A percentile compares a stretch with the other conserved stretches of the same genome.
Conservation (phyloP, 2,797 vertebrate genomes). For the Adelosebastes latens region DNA sequence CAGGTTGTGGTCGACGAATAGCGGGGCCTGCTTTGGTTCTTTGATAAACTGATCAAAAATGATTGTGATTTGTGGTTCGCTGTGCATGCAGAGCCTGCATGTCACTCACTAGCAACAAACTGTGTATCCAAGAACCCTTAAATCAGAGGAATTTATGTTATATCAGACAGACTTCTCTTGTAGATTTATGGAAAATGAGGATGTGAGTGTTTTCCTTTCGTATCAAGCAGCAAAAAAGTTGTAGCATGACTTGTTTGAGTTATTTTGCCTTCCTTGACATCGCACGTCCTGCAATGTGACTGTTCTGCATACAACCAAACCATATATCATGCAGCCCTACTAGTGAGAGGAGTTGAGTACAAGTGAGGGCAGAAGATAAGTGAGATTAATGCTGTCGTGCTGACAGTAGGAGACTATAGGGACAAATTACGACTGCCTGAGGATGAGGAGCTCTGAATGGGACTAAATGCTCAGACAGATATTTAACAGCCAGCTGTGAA, state of each 20-base stretch:
- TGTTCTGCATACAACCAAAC: not conserved
- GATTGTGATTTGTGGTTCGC: not conserved
- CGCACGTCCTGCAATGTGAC: not conserved
- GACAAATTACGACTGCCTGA: constrained; percentile 25
- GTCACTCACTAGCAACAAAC: not conserved
- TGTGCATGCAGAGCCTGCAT: not conserved
- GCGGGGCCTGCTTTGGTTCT: not conserved
- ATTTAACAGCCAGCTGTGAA: constrained; percentile 62
- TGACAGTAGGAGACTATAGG: constrained; percentile 17
- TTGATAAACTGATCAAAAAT: not conserved
- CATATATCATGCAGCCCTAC: not conserved
- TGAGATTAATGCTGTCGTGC: constrained; percentile 26
- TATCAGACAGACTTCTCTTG: not conserved
- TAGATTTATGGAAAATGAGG: not conserved
- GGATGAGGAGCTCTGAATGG: constrained; percentile 23
- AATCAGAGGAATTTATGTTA: not conserved
- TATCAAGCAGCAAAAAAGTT: not conserved
- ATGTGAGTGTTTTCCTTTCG: not conserved
- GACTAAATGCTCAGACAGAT: constrained; percentile 44
- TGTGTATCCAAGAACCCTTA: not conserved
- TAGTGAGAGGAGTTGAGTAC: not conserved
- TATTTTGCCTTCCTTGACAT: not conserved
- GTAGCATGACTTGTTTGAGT: not conserved
- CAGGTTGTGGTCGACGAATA: not conserved
- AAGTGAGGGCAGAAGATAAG: constrained; percentile 25